phyloP scores from a whole-genome alignment of 2,797 vertebrate species.

The Hipposideros larvatus region DNA sequence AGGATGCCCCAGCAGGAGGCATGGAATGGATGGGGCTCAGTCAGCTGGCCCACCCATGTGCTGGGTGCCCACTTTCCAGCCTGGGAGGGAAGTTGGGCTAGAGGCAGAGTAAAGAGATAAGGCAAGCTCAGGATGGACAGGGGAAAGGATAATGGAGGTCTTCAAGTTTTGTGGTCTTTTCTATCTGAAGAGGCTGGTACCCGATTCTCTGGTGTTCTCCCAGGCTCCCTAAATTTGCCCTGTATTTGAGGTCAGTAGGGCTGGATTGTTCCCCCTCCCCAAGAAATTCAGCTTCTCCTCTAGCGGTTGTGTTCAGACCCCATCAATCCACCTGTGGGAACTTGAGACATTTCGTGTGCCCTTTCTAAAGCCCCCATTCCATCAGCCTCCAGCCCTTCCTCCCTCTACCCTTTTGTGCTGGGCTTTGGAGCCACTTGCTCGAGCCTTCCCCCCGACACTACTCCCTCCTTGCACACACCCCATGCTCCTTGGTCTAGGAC shows the following conservation, averaged over 20 bases:
- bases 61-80: slow-evolving; percentile 7
- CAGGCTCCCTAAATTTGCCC: slow-evolving; percentile 9
- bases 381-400: not conserved
- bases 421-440: slow-evolving; percentile 85
- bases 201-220: not conserved
- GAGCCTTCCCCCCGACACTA: slow-evolving; percentile 80
- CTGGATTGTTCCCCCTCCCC: not conserved
- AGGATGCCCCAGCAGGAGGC: slow-evolving; percentile 52
- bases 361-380: not conserved
- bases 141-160: not conserved
- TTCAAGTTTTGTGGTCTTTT: slow-evolving; percentile 65
- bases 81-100: not conserved
- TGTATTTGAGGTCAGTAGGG: not conserved
- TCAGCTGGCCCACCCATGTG: slow-evolving; percentile 59
- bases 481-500: not conserved
- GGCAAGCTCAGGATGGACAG: not conserved
- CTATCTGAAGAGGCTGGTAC: slow-evolving; percentile 27
- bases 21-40: not conserved
- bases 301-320: slow-evolving; percentile 26
- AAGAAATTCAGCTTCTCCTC: not conserved
- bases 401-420: not conserved
- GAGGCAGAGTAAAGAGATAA: not conserved
- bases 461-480: slow-evolving; percentile 76
- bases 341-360: not conserved
- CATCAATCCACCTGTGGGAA: not conserved